Percentiles rank a stretch among this genome's conserved stretches.
Conservation (phyloP, 1,140 invertebrate species). For the Bombus terrestris region DNA sequence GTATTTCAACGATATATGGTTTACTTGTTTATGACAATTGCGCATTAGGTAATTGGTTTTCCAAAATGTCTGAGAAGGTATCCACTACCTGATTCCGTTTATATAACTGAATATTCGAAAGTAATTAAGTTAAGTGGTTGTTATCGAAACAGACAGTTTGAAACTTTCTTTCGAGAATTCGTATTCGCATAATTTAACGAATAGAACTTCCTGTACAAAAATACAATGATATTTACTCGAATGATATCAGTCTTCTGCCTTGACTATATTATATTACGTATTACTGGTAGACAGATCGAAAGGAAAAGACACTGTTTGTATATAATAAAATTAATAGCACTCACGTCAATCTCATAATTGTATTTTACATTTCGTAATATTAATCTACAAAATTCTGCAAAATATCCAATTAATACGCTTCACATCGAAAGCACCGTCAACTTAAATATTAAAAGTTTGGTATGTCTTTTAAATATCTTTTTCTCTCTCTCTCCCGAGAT, state of each 20-base stretch:
- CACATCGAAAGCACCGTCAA: background rate
- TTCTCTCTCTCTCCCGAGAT: too few relatives aligned
- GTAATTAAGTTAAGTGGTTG: background rate
- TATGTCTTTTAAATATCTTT: background rate
- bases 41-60: background rate
- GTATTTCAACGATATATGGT: too few relatives aligned
- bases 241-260: background rate
- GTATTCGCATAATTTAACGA: background rate
- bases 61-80: background rate
- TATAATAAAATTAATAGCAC: background rate
- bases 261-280: background rate
- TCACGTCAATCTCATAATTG: background rate
- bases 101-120: background rate
- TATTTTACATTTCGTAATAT: background rate
- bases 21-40: too few relatives aligned
- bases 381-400: background rate
- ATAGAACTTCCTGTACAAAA: background rate
- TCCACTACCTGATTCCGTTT: background rate
- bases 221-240: background rate
- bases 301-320: background rate
- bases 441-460: background rate
- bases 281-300: background rate
- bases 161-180: background rate
- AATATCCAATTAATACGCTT: background rate
- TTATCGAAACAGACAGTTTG: background rate